Evolutionary conservation across 2,797 vertebrate genomes (phyloP).

Genomic region (Malacoraja senta): DNA sequence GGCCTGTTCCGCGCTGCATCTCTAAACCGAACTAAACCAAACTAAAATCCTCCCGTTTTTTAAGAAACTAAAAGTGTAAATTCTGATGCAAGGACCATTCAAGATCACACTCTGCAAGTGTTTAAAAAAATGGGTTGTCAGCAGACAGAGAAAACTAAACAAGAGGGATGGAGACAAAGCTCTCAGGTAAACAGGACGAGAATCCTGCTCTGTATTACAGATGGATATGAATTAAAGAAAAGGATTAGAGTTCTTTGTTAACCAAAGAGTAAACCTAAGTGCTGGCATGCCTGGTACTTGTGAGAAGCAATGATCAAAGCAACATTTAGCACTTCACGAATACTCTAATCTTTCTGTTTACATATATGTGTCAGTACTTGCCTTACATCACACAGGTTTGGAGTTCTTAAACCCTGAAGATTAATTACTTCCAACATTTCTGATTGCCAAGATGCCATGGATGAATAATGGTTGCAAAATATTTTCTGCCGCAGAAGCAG

Average conservation of each 20-base stretch:
- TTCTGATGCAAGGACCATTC: background rate
- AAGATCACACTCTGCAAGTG: background rate
- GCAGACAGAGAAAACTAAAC: background rate
- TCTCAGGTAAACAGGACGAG: conserved; percentile 58
- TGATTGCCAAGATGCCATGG: conserved; percentile 44
- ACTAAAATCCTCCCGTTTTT: background rate
- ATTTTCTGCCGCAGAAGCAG: conserved; percentile 19
- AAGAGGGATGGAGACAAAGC: conserved; percentile 43
- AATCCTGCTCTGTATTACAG: conserved; percentile 47
- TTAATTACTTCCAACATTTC: conserved; percentile 57
- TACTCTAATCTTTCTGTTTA: conserved; percentile 67
- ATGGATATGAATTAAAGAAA: conserved; percentile 64
- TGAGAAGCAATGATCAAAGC: conserved; percentile 60
- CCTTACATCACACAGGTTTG: conserved; percentile 58
- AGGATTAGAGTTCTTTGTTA: conserved; percentile 62
- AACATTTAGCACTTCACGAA: conserved; percentile 61
- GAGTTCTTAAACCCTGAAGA: conserved; percentile 49
- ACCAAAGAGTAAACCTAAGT: conserved; percentile 52
- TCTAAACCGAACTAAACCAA: no score
- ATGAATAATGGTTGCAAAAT: conserved; percentile 28
- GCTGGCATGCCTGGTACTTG: conserved; percentile 52
- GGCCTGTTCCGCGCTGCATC: no score
- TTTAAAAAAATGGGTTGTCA: background rate
- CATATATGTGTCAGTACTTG: conserved; percentile 58
- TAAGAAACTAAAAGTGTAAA: no score